Base-by-base conservation (phyloP, 2,888 invertebrate genomes). In the Scaptomyza flava region DNA sequence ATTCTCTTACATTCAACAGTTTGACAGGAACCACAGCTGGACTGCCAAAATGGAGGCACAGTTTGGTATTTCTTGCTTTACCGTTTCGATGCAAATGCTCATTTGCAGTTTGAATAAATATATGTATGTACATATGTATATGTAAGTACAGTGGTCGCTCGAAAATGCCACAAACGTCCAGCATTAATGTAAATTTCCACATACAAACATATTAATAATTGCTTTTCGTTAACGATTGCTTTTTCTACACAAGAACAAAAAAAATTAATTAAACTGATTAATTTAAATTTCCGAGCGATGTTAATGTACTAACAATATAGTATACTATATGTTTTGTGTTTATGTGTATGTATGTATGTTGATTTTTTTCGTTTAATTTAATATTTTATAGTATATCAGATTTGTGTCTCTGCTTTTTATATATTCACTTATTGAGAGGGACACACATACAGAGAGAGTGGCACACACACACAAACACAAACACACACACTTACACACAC, bases 21-120 rank as follows among this genome's bases (percentile, higher is more conserved):
- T 72, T 67, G 42, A 53, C 52, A 64, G 75, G 17, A 43, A 64
- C 57, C 33, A 8, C 6, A 30, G 33, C 56, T 50, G 48, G 45
- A 42, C 51, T 50, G 52, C 20, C 56, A 56, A 59, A 62, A 45
- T 47, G 45, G 70, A 76, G 76, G 76, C 76, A 77, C 76, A 64
- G 54, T 77, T 77, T 80, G 72, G 72, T 38, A 8, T 80, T 76
- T 51, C 36, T 11, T 54, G n/a, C 45, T 45, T 23, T 48, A 41
- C 33, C 27, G 33, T 62, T 63, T 48, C 63, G 41, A 47, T 77
- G 73, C 80, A 86, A 65, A 47, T 54, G 66, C 54, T 42, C 12
- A 62, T 12, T 34, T 42, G 45, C 8, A 53, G 36, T 52, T 45
- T 2, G 12, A 17, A 20, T 52, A 45, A 33, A 54, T 23, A 12